phyloP scores from a whole-genome alignment of 1,140 invertebrate species.

The Batillaria attramentaria region DNA sequence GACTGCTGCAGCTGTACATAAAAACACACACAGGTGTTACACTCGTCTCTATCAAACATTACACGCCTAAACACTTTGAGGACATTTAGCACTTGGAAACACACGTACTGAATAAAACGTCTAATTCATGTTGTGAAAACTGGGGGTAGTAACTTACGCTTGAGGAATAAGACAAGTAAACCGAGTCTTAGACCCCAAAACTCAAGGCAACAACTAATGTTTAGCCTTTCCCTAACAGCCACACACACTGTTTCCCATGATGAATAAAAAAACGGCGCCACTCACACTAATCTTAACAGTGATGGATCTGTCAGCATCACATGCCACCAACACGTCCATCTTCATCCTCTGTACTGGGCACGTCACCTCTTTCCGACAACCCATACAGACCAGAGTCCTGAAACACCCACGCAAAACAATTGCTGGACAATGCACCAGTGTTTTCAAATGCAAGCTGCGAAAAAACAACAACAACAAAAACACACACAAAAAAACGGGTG shows the following conservation, averaged over 20 bases:
- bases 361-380: conserved; percentile 16
- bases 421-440: neutral
- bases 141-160: neutral
- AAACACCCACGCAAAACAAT: neutral
- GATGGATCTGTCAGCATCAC: neutral
- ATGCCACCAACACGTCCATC: conserved; percentile 16
- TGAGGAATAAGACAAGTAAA: neutral
- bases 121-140: neutral
- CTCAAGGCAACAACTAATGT: neutral
- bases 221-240: neutral
- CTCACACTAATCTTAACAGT: conserved; percentile 21
- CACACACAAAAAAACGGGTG: neutral
- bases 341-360: conserved; percentile 30
- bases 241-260: neutral
- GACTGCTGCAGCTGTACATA: conserved; percentile 18
- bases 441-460: neutral
- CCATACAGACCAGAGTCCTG: conserved; percentile 13
- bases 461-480: neutral
- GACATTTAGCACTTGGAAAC: neutral
- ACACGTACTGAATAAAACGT: neutral
- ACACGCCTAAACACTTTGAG: neutral
- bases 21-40: neutral
- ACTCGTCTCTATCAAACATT: neutral
- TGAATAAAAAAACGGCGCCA: neutral
- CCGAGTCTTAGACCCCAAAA: neutral